Percentiles rank a stretch among this genome's conserved stretches.
Conservation (phyloP, 2,113 vertebrate genomes). For the Leptocoma aspasia region DNA sequence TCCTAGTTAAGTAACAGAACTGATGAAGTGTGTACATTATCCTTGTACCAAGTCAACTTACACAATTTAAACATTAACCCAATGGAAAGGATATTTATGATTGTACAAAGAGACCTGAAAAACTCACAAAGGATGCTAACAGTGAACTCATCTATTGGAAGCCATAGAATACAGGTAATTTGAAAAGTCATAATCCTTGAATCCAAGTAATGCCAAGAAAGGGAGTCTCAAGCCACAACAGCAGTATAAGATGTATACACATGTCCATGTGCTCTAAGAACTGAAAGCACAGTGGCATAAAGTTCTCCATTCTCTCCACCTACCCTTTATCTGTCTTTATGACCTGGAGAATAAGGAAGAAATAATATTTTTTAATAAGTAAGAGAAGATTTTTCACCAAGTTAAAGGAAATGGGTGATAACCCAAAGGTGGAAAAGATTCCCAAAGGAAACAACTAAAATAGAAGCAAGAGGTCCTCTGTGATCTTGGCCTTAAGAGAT, state of each 20-base stretch:
- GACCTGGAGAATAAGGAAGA: background rate
- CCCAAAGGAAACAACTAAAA: background rate
- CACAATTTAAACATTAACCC: background rate
- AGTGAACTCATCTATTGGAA: background rate
- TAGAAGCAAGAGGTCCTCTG: background rate
- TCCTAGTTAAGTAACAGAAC: slow-evolving; percentile 17
- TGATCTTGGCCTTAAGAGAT: background rate
- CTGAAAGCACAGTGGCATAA: background rate
- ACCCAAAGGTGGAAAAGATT: background rate
- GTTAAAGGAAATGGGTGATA: background rate
- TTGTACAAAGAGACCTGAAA: background rate
- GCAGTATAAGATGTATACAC: background rate
- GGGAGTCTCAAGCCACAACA: background rate
- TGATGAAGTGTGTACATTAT: background rate
- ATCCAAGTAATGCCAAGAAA: background rate
- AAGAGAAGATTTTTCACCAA: background rate
- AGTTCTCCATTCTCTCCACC: background rate
- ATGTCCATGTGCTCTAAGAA: background rate
- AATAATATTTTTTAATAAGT: background rate
- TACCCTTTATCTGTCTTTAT: background rate
- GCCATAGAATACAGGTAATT: background rate
- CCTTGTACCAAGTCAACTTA: background rate
- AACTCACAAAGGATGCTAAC: background rate
- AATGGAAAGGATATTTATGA: background rate
- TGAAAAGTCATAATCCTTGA: background rate